Conservation (phyloP, 2,113 vertebrate genomes). For the Riparia riparia region DNA sequence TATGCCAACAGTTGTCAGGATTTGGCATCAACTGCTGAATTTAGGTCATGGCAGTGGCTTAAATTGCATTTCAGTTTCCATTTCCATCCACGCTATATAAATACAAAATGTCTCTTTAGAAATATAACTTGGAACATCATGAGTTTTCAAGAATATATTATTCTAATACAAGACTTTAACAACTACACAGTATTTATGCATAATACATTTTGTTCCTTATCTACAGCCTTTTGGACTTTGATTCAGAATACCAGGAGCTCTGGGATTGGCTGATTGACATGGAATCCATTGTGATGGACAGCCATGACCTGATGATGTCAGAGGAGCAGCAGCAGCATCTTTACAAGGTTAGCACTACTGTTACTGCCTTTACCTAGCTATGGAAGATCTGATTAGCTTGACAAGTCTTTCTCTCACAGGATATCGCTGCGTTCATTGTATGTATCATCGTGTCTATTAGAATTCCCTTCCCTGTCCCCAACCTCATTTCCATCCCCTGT, state of each 20-base stretch:
- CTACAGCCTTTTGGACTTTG: conserved; percentile 93
- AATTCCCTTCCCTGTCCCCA: conserved; percentile 82
- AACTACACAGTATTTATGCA: conserved; percentile 80
- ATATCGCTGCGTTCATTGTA: conserved; percentile 79
- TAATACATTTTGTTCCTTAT: conserved; percentile 82
- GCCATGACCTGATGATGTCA: conserved; percentile 97
- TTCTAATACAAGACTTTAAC: conserved; percentile 81
- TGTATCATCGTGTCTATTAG: conserved; percentile 85
- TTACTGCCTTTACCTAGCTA: conserved; percentile 80
- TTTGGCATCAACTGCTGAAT: conserved; percentile 25
- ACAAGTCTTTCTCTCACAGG: conserved; percentile 84
- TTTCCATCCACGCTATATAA: conserved; percentile 65
- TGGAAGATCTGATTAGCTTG: conserved; percentile 88
- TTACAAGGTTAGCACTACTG: conserved; percentile 88
- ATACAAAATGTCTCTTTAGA: conserved; percentile 65
- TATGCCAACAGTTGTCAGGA: conserved; percentile 61
- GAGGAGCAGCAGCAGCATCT: conserved; percentile 96
- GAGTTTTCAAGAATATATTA: conserved; percentile 80
- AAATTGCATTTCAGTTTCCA: conserved; percentile 70
- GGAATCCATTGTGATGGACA: conserved; percentile 95
- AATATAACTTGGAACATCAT: conserved; percentile 71
- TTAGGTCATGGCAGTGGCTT: conserved; percentile 59
- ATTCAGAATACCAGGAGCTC: conserved; percentile 94
- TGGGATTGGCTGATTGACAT: conserved; percentile 99
- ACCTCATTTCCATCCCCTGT: conserved; percentile 84